Evolutionary conservation across 2,888 invertebrate genomes (phyloP).

Genomic region (Odontothrips loti): DNA sequence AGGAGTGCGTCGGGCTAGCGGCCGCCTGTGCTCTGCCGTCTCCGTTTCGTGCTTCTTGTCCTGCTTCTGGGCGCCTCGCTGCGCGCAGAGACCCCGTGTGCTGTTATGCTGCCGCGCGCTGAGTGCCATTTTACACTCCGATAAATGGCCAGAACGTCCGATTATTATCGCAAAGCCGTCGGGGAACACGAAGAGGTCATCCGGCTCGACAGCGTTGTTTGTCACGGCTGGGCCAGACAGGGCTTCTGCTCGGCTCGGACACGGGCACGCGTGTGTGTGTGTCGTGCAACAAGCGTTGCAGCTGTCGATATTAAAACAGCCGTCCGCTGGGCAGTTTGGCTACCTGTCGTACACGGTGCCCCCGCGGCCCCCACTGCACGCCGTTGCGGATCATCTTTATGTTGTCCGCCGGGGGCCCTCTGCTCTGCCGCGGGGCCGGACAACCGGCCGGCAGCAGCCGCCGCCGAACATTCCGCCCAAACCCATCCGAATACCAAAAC

Average conservation of each 20-base stretch:
- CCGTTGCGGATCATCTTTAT: background rate
- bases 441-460: background rate
- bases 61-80: background rate
- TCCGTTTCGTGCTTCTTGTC: background rate
- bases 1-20: too few species aligned
- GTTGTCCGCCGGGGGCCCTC: background rate
- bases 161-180: too few species aligned
- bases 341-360: background rate
- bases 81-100: background rate
- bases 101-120: background rate
- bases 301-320: conserved; percentile 19
- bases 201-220: too few species aligned
- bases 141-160: too few species aligned
- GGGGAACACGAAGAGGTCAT: too few species aligned
- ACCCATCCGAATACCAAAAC: conserved; percentile 6
- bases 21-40: background rate
- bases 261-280: background rate
- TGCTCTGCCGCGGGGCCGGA: background rate
- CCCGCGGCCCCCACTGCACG: too few species aligned
- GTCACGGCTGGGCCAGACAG: background rate
- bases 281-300: background rate
- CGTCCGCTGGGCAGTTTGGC: background rate
- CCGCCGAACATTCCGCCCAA: background rate
- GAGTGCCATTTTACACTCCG: background rate
- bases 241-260: background rate